Evolutionary conservation across 2,888 invertebrate species (phyloP), one percentile per base, ranked within the genome.

Genomic region (Lycia hirtaria): DNA sequence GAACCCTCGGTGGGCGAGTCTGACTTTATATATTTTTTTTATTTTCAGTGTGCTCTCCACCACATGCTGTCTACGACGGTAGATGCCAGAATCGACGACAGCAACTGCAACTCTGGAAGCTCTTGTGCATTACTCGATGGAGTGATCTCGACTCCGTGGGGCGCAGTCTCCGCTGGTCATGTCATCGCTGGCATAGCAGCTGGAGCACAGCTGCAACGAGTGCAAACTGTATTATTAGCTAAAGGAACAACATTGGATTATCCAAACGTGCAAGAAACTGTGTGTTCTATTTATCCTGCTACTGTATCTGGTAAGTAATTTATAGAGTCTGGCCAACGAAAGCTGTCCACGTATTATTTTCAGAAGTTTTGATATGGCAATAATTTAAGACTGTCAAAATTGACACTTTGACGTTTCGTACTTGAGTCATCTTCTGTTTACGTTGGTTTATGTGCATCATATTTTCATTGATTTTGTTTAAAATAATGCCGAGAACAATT

Each of bases 181-280:
- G 80, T 97, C 0, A 87, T 97, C 14, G 94, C 95, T 35, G 96
- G 96, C 24, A 94, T 97, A 59, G 96, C 96, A 0, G 93, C 96
- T 4, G 96, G 95, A 7, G 87, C 95, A 0, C 93, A 95, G 67
- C 88, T 92, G 0, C 94, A 96, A 74, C 86, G 75, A 12, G 92
- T 95, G 1, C 85, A 85, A 4, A 72, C 94, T 2, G 73, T 81
- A 17, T 91, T 93, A 12, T 71, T 95, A 6, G 78, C 83, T 0
- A 88, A 85, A 60, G 92, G 83, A 50, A 75, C 77, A 12, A 70
- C 71, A 10, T 59, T 81, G 3, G 85, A 83, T 65, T 85, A 85
- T 50, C 71, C 72, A n/a, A 86, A 85, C 61, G 80, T 84, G n/a
- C 88, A 85, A 64, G 70, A 75, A 60, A 75, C 72, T 63, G 85